Conservation (phyloP, 2,797 vertebrate genomes). For the Decapterus maruadsi region DNA sequence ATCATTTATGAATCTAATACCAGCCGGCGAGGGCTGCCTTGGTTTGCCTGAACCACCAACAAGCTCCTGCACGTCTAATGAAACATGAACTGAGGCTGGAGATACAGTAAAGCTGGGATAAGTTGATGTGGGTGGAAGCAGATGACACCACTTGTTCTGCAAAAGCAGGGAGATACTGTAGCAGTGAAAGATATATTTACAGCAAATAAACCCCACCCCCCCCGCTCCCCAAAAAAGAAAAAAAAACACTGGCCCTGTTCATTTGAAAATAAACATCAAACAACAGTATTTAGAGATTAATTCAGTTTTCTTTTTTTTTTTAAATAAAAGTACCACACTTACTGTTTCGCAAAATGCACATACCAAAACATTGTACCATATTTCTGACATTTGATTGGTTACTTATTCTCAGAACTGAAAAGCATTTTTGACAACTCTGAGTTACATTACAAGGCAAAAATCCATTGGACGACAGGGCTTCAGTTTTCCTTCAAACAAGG, state of each 20-base stretch:
- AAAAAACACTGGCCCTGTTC: conserved; percentile 48
- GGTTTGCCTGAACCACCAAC: conserved; percentile 36
- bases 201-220: conserved; percentile 20
- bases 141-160: conserved; percentile 45
- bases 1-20: conserved; percentile 58
- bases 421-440: conserved; percentile 45
- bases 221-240: neutral
- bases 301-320: conserved; percentile 56
- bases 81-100: conserved; percentile 43
- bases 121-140: conserved; percentile 55
- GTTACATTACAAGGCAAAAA: conserved; percentile 43
- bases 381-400: conserved; percentile 53
- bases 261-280: conserved; percentile 63
- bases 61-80: conserved; percentile 54
- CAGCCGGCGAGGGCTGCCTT: conserved; percentile 27
- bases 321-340: conserved; percentile 79
- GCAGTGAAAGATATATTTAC: conserved; percentile 69
- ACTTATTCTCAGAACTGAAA: conserved; percentile 39
- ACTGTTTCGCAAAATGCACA: conserved; percentile 67
- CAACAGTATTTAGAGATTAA: conserved; percentile 53
- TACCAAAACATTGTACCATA: conserved; percentile 85
- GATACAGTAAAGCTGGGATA: conserved; percentile 44
- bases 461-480: conserved; percentile 28
- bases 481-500: conserved; percentile 54
- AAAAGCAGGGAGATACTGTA: conserved; percentile 26